Percentiles rank a stretch among this genome's conserved stretches.
Evolutionary conservation across 2,113 vertebrate species (phyloP).

Genomic region (Hippocampus comes): DNA sequence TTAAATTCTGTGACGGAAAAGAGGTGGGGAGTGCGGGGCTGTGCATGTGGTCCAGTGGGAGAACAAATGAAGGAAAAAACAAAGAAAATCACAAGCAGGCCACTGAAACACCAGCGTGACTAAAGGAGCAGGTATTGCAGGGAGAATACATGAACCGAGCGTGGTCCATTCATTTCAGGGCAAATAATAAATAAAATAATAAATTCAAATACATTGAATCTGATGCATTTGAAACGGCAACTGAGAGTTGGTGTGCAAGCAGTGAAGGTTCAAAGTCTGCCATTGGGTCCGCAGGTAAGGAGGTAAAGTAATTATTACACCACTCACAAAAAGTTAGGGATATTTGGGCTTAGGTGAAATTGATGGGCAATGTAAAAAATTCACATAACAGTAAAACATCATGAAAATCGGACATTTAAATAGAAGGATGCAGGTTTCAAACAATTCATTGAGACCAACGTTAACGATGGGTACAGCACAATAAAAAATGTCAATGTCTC

Average conservation of each 20-base stretch:
- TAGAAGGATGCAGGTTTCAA: too few relatives aligned
- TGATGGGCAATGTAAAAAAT: too few relatives aligned
- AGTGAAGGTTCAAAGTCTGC: not conserved
- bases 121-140: constrained; percentile 13
- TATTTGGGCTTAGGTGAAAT: too few relatives aligned
- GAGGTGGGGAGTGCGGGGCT: constrained; percentile 7
- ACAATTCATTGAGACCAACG: too few relatives aligned
- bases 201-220: not conserved
- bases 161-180: not conserved
- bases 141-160: not conserved
- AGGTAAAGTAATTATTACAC: not conserved
- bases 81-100: constrained; percentile 31
- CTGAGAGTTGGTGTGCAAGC: not conserved
- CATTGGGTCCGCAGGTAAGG: not conserved
- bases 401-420: too few relatives aligned
- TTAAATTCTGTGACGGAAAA: constrained; percentile 35
- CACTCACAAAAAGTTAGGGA: too few relatives aligned
- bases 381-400: too few relatives aligned
- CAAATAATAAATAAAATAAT: too few relatives aligned
- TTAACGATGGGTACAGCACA: too few relatives aligned
- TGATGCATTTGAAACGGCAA: not conserved
- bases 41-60: constrained; percentile 27
- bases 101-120: constrained; percentile 13
- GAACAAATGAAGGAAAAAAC: constrained; percentile 63
- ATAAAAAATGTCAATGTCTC: too few relatives aligned